A percentile compares a stretch with the other conserved stretches of the same genome.
phyloP scores from a whole-genome alignment of 2,888 invertebrate genomes.

The Neria commutata region DNA sequence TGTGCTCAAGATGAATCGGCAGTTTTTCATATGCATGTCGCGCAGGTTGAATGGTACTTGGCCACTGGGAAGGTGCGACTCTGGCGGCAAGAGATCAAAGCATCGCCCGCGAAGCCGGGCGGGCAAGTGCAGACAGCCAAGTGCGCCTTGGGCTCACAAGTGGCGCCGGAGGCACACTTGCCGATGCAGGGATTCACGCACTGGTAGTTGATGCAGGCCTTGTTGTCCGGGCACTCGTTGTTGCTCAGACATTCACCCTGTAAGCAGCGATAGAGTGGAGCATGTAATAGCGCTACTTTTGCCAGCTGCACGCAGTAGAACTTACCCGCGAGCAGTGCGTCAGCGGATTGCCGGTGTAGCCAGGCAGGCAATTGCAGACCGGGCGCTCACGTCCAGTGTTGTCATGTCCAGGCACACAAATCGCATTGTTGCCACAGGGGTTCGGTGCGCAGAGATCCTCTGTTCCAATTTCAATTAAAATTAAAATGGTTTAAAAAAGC shows the following conservation, averaged over 20 bases:
- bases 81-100: slow-evolving; percentile 66
- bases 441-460: slow-evolving; percentile 85
- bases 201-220: slow-evolving; percentile 78
- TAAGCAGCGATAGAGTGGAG: neutral
- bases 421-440: slow-evolving; percentile 74
- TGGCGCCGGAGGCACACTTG: slow-evolving; percentile 78
- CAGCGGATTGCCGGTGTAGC: slow-evolving; percentile 80
- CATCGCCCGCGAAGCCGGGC: slow-evolving; percentile 69
- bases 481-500: slow-evolving; percentile 2
- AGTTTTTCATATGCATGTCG: neutral
- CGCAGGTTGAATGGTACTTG: slow-evolving; percentile 54
- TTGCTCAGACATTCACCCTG: slow-evolving; percentile 82
- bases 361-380: slow-evolving; percentile 82
- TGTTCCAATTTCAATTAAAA: slow-evolving; percentile 48
- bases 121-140: slow-evolving; percentile 84
- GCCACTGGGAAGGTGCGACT: slow-evolving; percentile 58
- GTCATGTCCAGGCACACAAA: slow-evolving; percentile 83
- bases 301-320: slow-evolving; percentile 7
- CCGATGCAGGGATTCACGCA: slow-evolving; percentile 78
- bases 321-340: slow-evolving; percentile 70
- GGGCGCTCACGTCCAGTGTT: slow-evolving; percentile 81
- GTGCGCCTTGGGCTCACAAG: slow-evolving; percentile 77
- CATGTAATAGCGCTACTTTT: neutral
- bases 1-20: neutral
- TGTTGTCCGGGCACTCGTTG: slow-evolving; percentile 75